Percentiles rank a stretch among this genome's conserved stretches.
phyloP scores from a whole-genome alignment of 2,888 invertebrate genomes.

The Sturmia bella region DNA sequence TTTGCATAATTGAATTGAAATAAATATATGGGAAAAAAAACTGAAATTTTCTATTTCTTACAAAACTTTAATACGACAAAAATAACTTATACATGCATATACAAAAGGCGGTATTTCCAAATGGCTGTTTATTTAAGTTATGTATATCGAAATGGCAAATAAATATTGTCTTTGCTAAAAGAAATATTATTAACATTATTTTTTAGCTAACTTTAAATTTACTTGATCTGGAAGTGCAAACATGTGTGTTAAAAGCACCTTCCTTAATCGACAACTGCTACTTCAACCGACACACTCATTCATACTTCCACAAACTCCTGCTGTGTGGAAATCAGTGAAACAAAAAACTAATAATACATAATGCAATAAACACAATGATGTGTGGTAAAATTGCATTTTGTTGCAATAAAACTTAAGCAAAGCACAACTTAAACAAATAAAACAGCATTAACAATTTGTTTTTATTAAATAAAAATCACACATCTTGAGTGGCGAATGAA shows the following conservation, averaged over 20 bases:
- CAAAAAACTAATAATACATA: not conserved
- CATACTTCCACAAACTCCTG: slow-evolving; percentile 37
- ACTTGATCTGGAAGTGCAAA: slow-evolving; percentile 25
- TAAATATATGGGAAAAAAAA: no score
- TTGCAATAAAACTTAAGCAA: slow-evolving; percentile 26
- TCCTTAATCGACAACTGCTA: slow-evolving; percentile 28
- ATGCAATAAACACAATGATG: slow-evolving; percentile 10
- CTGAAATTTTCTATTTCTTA: no score
- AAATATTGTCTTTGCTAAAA: slow-evolving; percentile 3
- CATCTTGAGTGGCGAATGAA: slow-evolving; percentile 1
- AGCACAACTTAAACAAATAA: slow-evolving; percentile 19
- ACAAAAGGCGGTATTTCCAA: slow-evolving; percentile 5
- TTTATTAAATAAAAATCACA: slow-evolving; percentile 12
- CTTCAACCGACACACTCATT: slow-evolving; percentile 8
- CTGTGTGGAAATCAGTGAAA: slow-evolving; percentile 29
- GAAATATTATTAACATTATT: slow-evolving; percentile 27
- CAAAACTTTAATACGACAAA: no score
- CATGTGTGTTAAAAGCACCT: slow-evolving; percentile 35
- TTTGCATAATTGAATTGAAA: no score
- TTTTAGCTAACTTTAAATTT: slow-evolving; percentile 2
- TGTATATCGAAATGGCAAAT: slow-evolving; percentile 2
- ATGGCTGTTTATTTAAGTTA: not conserved
- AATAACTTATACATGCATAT: no score
- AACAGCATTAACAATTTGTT: not conserved
- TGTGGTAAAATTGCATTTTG: slow-evolving; percentile 15